Conservation (phyloP, 2,888 invertebrate genomes). For the Ichneumon xanthorius region DNA sequence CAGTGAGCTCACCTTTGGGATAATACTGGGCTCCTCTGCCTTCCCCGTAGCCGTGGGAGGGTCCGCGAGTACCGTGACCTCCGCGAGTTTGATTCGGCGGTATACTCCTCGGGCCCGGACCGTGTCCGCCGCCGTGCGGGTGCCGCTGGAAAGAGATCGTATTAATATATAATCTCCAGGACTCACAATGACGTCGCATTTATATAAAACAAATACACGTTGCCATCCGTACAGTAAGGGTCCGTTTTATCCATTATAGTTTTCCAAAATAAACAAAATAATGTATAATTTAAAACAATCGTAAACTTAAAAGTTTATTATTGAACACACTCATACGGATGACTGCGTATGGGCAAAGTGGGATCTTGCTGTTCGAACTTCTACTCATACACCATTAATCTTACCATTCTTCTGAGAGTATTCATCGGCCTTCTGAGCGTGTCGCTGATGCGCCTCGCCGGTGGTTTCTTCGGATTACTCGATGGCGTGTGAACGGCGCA, state of each 20-base stretch:
- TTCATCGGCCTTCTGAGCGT: conserved; percentile 96
- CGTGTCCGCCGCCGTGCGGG: conserved; percentile 82
- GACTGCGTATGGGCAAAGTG: neutral
- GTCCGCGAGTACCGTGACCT: conserved; percentile 85
- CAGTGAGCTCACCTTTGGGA: conserved; percentile 88
- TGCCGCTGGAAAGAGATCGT: conserved; percentile 80
- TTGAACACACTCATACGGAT: neutral
- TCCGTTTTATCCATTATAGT: neutral
- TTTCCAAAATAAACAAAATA: neutral
- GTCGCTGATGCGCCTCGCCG: conserved; percentile 96
- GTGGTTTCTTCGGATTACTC: conserved; percentile 98
- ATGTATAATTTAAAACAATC: neutral
- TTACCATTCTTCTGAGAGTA: conserved; percentile 94
- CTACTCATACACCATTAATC: conserved; percentile 2
- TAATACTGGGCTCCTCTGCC: conserved; percentile 90
- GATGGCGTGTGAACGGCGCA: conserved; percentile 99
- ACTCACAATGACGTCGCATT: neutral
- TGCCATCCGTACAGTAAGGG: too few relatives aligned
- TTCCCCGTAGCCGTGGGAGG: conserved; percentile 90
- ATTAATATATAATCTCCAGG: neutral
- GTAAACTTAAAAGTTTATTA: too few relatives aligned
- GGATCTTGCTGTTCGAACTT: conserved; percentile 9
- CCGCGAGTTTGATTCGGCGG: conserved; percentile 79
- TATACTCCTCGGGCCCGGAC: conserved; percentile 81
- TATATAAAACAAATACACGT: neutral